Evolutionary conservation across 2,113 vertebrate genomes (phyloP).

Genomic region (Pachycephala philippinensis): DNA sequence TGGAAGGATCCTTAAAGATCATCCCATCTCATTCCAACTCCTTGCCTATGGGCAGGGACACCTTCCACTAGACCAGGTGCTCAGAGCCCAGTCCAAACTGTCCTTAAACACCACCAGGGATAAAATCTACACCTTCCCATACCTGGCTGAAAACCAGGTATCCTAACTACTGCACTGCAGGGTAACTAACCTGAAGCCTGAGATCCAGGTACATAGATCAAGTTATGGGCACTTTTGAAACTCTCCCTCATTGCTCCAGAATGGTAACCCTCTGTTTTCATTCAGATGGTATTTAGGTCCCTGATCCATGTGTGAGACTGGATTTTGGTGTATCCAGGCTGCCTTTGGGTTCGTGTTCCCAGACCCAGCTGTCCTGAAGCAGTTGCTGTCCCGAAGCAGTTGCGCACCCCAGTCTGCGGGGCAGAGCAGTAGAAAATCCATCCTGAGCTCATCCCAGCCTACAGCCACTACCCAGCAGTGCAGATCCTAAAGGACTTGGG

Average conservation of each 20-base stretch:
- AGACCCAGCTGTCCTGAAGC: neutral
- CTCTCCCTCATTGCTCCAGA: neutral
- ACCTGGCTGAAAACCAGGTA: neutral
- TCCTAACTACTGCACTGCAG: neutral
- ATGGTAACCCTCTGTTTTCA: neutral
- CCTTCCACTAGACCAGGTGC: neutral
- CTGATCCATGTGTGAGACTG: neutral
- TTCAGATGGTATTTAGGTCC: neutral
- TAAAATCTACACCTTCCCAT: neutral
- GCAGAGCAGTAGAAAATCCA: neutral
- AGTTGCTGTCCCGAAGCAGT: neutral
- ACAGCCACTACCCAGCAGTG: neutral
- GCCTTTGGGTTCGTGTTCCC: neutral
- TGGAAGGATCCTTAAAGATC: neutral
- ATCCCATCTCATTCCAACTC: neutral
- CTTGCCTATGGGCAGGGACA: neutral
- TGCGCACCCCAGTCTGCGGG: too few species aligned
- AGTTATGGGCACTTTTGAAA: neutral
- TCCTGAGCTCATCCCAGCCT: neutral
- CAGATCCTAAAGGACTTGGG: neutral
- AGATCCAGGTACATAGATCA: neutral
- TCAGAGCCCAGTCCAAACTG: neutral
- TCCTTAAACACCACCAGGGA: neutral
- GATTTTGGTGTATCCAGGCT: conserved; percentile 11
- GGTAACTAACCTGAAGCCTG: neutral